Evolutionary conservation across 2,888 invertebrate genomes (phyloP), one percentile per base, ranked within the genome.

Genomic region (Scaptomyza parva): DNA sequence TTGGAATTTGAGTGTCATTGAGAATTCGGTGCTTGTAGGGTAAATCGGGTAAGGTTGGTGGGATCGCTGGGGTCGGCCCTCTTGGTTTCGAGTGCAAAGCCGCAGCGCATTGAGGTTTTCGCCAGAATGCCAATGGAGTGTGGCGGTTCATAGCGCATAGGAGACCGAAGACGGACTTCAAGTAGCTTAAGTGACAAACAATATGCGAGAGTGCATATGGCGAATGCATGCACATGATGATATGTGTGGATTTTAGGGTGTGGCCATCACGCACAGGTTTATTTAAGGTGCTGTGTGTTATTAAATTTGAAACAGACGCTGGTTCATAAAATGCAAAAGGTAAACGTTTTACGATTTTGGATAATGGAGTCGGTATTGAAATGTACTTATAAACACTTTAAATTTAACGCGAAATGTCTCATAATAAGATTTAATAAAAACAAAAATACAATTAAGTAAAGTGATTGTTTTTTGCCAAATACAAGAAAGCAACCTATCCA

Each of bases 1-100:
- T 78, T 80, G 78, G 74, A 80, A 78, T 80, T 78, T 77, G 74
- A 80, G 74, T 80, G 80, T 70, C 77, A 67, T 57, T 67, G 67
- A 62, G 66, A 57, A 40, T 48, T 37, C 22, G n/a, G 14, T 24
- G 50, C 30, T 48, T n/a, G 47, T 8, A 60, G 55, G 62, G n/a
- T n/a, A n/a, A n/a, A n/a, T n/a, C n/a, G n/a, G 47, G 43, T 9
- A 45, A 35, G 18, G 3, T 37, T 6, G 39, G 33, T 35, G n/a
- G 33, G 17, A 9, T 37, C 9, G 37, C n/a, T n/a, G n/a, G n/a
- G n/a, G n/a, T n/a, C n/a, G 30, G 48, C 11, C 50, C 61, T 18
- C 43, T 40, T 40, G 22, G 20, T 33, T 47, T 47, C 43, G 40
- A 54, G 17, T 40, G 41, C 37, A 63, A 74, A 74, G 47, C 78